Evolutionary conservation across 2,113 vertebrate genomes (phyloP).

Genomic region (Himantopus leucocephalus): DNA sequence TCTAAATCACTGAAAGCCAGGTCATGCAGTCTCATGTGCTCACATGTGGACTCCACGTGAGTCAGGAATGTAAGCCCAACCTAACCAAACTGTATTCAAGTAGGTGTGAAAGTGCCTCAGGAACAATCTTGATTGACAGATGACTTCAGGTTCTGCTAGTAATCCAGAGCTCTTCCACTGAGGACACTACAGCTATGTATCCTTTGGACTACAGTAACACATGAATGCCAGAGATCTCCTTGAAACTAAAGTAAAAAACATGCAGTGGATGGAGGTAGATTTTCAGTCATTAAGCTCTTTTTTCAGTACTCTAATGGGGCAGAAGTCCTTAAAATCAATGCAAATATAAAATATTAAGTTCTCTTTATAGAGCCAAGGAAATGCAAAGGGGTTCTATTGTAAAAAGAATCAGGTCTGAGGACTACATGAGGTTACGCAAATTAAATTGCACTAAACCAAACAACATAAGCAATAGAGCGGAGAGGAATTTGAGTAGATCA

Average conservation of each 20-base stretch:
- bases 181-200: background rate
- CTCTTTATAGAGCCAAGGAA: background rate
- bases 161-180: background rate
- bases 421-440: background rate
- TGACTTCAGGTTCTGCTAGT: background rate
- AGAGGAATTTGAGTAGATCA: background rate
- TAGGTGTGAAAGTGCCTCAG: background rate
- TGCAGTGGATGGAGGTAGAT: background rate
- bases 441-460: background rate
- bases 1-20: background rate
- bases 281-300: background rate
- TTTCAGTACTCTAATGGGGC: background rate
- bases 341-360: background rate
- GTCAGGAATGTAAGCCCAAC: background rate
- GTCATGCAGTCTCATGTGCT: background rate
- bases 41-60: background rate
- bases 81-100: fast-evolving
- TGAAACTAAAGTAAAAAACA: background rate
- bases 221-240: background rate
- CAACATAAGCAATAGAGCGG: background rate
- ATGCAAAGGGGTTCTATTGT: background rate
- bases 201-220: background rate
- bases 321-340: background rate
- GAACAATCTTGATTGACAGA: background rate
- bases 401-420: background rate